Base-by-base conservation (phyloP, 2,113 vertebrate species). In the Spheniscus mendiculus region DNA sequence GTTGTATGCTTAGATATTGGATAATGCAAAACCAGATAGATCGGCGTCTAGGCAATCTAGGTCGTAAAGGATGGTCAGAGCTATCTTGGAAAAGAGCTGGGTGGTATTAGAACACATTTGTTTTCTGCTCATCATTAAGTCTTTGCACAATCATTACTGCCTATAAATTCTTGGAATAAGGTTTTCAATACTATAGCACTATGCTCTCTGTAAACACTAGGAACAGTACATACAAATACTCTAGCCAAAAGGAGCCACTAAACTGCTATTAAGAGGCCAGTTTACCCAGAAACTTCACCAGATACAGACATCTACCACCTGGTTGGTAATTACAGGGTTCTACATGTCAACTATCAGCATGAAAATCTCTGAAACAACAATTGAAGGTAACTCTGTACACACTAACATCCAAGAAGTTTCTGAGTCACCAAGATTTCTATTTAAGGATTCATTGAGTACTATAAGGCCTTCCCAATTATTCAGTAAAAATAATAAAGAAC, bases 1-100 rank as follows among this genome's bases (percentile, higher is more conserved):
- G 12, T 9, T 72, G 44, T 20, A 8, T 5, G 27, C 69, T 65
- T 49, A 77, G 30, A 38, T 71, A 38, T 1, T 13, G 32, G 58
- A 56, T 49, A 47, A 62, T 7, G 9, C 34, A 79, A 49, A 87
- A 44, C 4, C 36, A 91, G 34, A 76, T 4, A 72, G 49, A 62
- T 30, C 13, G 62, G 62, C 0, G 0, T 20, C 38, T 23, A 2
- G 7, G 15, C 61, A 71, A 15, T n/a, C n/a, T n/a, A n/a, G 67
- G 47, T 29, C 45, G 32, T 34, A 55, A 65, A 69, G 23, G 25
- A 62, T 47, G 30, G 34, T n/a, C 58, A 66, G 36, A 91, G 19
- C 12, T 69, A 22, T 61, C 36, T 23, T 36, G 49, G 53, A 83
- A 82, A 84, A 69, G 45, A 94, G 8, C 30, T 62, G 36, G 18